Base-by-base conservation (phyloP, 2,113 vertebrate species). In the Corapipo altera region DNA sequence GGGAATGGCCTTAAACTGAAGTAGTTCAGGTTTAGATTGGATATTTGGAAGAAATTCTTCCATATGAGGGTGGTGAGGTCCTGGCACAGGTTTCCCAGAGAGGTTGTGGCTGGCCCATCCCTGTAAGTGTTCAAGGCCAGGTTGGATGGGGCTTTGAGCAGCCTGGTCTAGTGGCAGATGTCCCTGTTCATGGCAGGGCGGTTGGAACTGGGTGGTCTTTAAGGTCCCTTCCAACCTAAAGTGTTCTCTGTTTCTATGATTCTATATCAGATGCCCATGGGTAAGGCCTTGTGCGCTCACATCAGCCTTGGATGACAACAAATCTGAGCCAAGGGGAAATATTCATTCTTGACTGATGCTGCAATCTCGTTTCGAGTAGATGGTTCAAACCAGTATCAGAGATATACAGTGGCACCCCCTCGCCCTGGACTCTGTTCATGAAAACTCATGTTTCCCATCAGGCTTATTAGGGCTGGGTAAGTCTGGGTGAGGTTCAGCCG, bases 221-320 rank as follows among this genome's bases (percentile, higher is more conserved):
- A 37, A 37, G 26, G 5, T 49, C 1, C 15, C 10, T 71, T 64
- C 49, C 26, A 48, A 19, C n/a, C n/a, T 8, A 71, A 84, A 49
- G 35, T 21, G 33, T 57, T 57, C 57, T 62, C 43, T 37, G 51
- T 22, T 35, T 32, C 43, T 80, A 8, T 62, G 32, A 32, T 35
- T 35, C 55, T 23, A 0, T 32, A 18, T 13, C 27, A 14, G 46
- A 12, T 62, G 28, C 73, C 76, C 0, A 0, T 41, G 65, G 44
- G 43, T 77, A 52, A 52, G 51, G 51, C 73, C 39, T 85, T 3
- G 1, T 4, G 0, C 0, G 0, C n/a, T 65, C 49, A 1, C 39
- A 30, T 39, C 78, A 41, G n/a, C 51, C 37, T n/a, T 33, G 0
- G 6, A 2, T 39, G 30, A 24, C 55, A 33, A 12, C 9, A 62